These are phyloP conservation scores for Halcyon chelicuti DNA, from an alignment of 2,797 vertebrate genomes.

Conservation along the genomic window DNA sequence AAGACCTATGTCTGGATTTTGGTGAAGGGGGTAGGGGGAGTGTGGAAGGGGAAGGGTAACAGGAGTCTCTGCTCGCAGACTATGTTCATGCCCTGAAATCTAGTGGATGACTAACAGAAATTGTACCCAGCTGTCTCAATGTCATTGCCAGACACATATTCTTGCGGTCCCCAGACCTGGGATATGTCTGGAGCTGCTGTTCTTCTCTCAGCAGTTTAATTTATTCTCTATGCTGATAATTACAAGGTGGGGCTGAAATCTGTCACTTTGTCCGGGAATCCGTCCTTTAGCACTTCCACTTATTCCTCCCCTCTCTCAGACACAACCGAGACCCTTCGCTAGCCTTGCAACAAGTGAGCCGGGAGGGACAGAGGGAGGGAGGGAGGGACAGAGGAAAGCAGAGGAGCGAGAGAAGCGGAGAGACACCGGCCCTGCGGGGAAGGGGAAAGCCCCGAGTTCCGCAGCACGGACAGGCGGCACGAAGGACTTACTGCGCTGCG, in stretches of 20 bases:
- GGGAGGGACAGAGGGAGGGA: background rate
- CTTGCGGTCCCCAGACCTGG: accelerated
- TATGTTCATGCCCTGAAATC: background rate
- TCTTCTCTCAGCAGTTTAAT: background rate
- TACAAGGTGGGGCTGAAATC: background rate
- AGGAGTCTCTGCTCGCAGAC: background rate
- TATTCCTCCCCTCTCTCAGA: accelerated
- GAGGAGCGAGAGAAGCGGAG: background rate
- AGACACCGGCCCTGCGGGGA: background rate
- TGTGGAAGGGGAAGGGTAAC: accelerated
- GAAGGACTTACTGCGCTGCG: background rate
- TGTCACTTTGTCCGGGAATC: accelerated
- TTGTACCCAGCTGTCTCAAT: background rate
- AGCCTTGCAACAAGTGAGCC: background rate
- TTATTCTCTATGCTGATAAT: background rate
- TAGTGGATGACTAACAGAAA: background rate
- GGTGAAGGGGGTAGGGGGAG: accelerated
- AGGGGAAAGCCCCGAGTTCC: background rate
- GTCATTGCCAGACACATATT: background rate
- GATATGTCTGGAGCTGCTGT: background rate
- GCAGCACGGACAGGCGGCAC: background rate
- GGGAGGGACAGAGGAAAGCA: background rate
- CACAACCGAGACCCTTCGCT: background rate
- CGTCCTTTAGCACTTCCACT: background rate
- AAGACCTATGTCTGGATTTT: background rate